Percentiles rank a stretch among this genome's conserved stretches.
Conservation (phyloP, 2,888 invertebrate species). For the Antheraea yamamai region DNA sequence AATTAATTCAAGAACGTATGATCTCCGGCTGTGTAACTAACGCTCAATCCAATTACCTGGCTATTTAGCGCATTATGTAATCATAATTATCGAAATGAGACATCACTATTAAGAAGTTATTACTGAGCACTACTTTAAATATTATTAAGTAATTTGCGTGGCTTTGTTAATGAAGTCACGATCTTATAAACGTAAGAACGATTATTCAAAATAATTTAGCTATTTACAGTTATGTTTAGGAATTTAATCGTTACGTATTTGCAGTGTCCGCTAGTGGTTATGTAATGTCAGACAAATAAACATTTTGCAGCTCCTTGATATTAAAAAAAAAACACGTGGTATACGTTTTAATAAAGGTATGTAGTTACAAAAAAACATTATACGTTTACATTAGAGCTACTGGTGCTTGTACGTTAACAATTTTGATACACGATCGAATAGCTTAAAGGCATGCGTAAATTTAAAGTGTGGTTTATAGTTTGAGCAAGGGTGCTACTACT, state of each 20-base stretch:
- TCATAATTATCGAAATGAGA: constrained; percentile 20
- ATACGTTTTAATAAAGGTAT: no score
- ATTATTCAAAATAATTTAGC: constrained; percentile 23
- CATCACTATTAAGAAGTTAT: constrained; percentile 25
- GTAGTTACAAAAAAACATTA: no score
- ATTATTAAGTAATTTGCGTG: constrained; percentile 25
- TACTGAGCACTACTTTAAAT: constrained; percentile 17
- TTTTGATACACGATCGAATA: no score
- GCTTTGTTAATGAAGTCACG: constrained; percentile 28
- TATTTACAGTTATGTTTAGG: neutral
- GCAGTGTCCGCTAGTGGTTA: no score
- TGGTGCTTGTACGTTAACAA: no score
- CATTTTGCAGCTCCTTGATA: no score
- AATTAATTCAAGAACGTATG: constrained; percentile 47
- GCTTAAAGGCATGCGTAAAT: no score
- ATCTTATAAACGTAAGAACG: constrained; percentile 24
- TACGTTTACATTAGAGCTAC: no score
- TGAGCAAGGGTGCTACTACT: no score
- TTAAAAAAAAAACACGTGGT: no score
- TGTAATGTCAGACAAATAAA: no score
- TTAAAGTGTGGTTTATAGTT: no score
- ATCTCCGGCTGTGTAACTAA: constrained; percentile 28
- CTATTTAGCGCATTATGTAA: constrained; percentile 21
- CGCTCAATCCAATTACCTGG: constrained; percentile 27
- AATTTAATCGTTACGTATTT: neutral